These are phyloP conservation scores for Nothobranchius kuhntae DNA, from an alignment of 2,113 vertebrate genomes.

Conservation along the genomic window DNA sequence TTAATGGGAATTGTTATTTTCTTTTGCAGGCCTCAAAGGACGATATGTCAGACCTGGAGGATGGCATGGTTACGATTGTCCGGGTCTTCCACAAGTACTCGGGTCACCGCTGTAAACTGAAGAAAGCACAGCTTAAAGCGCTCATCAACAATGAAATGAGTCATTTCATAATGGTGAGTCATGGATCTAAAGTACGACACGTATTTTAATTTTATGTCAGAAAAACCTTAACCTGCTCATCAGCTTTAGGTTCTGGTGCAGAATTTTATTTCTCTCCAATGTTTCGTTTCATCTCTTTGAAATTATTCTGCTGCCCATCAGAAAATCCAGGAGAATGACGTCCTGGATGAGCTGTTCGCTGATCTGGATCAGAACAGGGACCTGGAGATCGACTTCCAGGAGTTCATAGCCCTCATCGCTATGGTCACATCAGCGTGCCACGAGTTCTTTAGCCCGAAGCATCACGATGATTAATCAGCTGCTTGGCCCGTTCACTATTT, in stretches of 20 bases:
- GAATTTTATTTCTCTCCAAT: not conserved
- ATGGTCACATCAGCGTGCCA: conserved; percentile 79
- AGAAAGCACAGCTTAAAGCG: conserved; percentile 74
- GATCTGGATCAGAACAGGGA: conserved; percentile 79
- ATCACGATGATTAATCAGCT: conserved; percentile 8
- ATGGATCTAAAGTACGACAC: not conserved
- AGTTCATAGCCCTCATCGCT: conserved; percentile 75
- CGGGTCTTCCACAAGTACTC: conserved; percentile 77
- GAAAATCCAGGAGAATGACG: conserved; percentile 74
- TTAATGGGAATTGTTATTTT: conserved; percentile 2
- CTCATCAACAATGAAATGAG: conserved; percentile 81
- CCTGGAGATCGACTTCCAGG: conserved; percentile 78
- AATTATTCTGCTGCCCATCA: conserved; percentile 26
- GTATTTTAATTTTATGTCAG: no score
- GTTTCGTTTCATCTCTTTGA: not conserved
- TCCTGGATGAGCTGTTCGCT: conserved; percentile 71
- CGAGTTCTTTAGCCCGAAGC: conserved; percentile 48
- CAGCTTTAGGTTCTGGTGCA: not conserved
- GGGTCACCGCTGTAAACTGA: conserved; percentile 72
- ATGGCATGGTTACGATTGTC: conserved; percentile 73
- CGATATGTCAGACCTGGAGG: conserved; percentile 72
- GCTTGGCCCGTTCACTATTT: conserved; percentile 5
- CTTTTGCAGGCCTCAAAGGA: conserved; percentile 32
- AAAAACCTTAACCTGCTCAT: not conserved
- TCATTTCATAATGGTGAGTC: conserved; percentile 73